Base-by-base conservation (phyloP, 2,888 invertebrate species). In the Ypsolopha scabrella region DNA sequence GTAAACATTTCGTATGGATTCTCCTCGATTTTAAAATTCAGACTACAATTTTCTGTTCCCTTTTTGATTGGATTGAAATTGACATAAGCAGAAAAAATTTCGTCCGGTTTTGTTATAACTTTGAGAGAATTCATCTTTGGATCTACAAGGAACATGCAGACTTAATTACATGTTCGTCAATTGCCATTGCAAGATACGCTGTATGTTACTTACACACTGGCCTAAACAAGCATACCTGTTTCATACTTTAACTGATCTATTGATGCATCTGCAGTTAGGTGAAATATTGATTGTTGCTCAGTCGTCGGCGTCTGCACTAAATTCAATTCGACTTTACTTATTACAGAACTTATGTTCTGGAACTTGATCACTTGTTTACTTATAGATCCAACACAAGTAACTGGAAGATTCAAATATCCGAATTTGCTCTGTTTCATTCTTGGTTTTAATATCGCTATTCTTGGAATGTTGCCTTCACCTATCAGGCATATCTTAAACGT, bases 381-480 rank as follows among this genome's bases (percentile, higher is more conserved):
- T 9, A 73, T 60, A 9, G 85, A 78, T 33, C 83, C 85, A 38
- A 86, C 63, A 56, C 82, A 86, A 7, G 86, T 86, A 0, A 83
- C 74, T 6, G 85, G 79, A 54, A 85, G 79, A 10, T 60, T 62
- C 0, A 85, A 62, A 9, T 63, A 33, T 4, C 72, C 65, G 14
- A 72, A 60, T 53, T 68, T 70, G 33, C 71, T 65, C 39, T 74
- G 70, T 55, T 58, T 69, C 35, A 75, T 53, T 24, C 52, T 55
- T 1, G 86, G 86, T 34, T 62, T 57, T 3, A 81, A 41, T 56
- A 86, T 56, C 49, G 62, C 57, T 57, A 86, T 75, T 55, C 86
- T 73, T 0, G 86, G 86, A 61, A 86, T 83, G 2, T 75, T 75
- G 33, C 86, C 86, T 69, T 81, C 80, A 3, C 86, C 86, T 43